phyloP scores from a whole-genome alignment of 2,113 vertebrate genomes.

The Camelus dromedarius region DNA sequence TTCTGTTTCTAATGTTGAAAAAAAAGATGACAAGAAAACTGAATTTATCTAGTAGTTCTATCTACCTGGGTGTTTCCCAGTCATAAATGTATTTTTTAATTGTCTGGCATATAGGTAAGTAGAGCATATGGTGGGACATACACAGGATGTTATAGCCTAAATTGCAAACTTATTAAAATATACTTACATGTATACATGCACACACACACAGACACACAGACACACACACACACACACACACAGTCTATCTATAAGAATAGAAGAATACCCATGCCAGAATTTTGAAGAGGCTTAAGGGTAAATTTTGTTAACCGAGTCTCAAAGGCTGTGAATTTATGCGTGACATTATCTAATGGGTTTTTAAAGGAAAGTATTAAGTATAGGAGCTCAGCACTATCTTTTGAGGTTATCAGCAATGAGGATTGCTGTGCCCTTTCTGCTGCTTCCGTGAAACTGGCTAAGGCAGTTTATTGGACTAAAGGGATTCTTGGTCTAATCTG shows the following conservation, averaged over 20 bases:
- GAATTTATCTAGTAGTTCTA: background rate
- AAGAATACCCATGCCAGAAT: background rate
- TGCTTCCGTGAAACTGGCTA: conserved; percentile 47
- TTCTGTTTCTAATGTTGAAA: background rate
- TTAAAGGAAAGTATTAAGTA: background rate
- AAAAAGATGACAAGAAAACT: background rate
- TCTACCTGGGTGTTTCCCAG: background rate
- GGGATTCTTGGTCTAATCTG: background rate
- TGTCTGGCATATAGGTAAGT: background rate
- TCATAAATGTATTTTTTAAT: background rate
- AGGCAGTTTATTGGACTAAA: conserved; percentile 19
- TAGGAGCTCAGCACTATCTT: background rate
- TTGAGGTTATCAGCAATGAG: background rate
- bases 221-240: background rate
- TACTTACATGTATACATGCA: background rate
- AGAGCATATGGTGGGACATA: background rate
- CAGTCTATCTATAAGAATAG: background rate
- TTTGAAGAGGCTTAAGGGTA: conserved; percentile 16
- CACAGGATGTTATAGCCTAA: background rate
- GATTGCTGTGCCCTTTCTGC: background rate
- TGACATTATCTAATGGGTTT: conserved; percentile 3
- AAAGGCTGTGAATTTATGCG: background rate
- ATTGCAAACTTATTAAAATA: background rate
- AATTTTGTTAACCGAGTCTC: conserved; percentile 32
- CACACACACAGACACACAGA: background rate